Base-by-base conservation (phyloP, 2,888 invertebrate species). In the Protophormia terraenovae region DNA sequence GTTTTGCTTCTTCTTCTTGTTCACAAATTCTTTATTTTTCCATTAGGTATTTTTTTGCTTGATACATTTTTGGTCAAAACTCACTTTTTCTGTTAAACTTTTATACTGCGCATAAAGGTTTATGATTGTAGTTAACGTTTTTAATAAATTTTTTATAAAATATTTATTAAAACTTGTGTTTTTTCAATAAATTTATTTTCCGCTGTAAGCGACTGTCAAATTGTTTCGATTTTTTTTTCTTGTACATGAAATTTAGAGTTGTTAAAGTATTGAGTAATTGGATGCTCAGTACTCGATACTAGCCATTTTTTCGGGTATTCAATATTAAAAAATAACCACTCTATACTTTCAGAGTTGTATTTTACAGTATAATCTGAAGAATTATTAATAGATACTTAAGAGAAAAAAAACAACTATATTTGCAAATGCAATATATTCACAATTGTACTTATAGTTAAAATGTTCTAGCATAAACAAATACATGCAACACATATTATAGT, bases 221-320 rank as follows among this genome's bases (percentile, higher is more conserved):
- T 87, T 88, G 86, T 87, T 88, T 88, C 88, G 87, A 88, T 88
- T 88, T 87, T 88, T n/a, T 89, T 89, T 90, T 89, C 90, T 90
- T 89, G 77, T 84, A 81, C 81, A 81, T 84, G 79, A 76, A 81
- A 81, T 81, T 81, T n/a, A n/a, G n/a, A n/a, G n/a, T n/a, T n/a
- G n/a, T n/a, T n/a, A n/a, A n/a, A n/a, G n/a, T n/a, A n/a, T n/a
- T n/a, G n/a, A n/a, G n/a, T n/a, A n/a, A n/a, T n/a, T n/a, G n/a
- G n/a, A n/a, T n/a, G n/a, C n/a, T n/a, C n/a, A n/a, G n/a, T n/a
- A n/a, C n/a, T n/a, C n/a, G n/a, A n/a, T n/a, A n/a, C n/a, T n/a
- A n/a, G n/a, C n/a, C n/a, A n/a, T n/a, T n/a, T n/a, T n/a, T n/a
- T n/a, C n/a, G n/a, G n/a, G n/a, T n/a, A n/a, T n/a, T n/a, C n/a